These are phyloP conservation scores for Drosophila nigricruria DNA, from an alignment of 2,888 invertebrate species.

Conservation along the genomic window DNA sequence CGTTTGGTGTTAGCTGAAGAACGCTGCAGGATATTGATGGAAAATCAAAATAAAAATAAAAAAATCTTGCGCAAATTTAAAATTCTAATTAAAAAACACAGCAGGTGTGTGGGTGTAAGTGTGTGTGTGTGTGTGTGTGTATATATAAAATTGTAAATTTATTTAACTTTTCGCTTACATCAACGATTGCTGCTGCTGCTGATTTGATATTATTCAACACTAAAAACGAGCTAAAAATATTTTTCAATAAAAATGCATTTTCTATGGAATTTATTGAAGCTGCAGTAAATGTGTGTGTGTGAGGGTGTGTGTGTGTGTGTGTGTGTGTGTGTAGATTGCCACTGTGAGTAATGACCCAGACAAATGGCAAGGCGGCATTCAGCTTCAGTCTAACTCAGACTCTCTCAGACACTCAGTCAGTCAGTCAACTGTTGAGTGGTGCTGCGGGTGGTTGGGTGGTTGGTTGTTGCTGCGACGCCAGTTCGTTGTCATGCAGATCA, in stretches of 20 bases:
- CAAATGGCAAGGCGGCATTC: constrained; percentile 70
- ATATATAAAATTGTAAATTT: neutral
- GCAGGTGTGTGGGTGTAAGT: constrained; percentile 1
- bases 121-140: constrained; percentile 7
- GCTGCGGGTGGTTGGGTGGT: neutral
- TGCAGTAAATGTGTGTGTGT: constrained; percentile 30
- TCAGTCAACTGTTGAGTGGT: constrained; percentile 29
- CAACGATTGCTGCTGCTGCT: constrained; percentile 12
- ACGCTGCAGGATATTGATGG: constrained; percentile 40
- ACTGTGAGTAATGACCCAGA: constrained; percentile 74
- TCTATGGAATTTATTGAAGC: constrained; percentile 65
- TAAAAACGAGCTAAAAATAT: constrained; percentile 57
- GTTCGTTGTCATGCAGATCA: constrained; percentile 67
- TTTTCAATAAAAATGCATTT: constrained; percentile 72
- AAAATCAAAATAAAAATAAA: neutral
- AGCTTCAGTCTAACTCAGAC: constrained; percentile 34
- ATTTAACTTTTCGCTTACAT: constrained; percentile 10
- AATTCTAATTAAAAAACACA: constrained; percentile 53
- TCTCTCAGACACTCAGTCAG: constrained; percentile 23
- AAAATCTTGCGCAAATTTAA: constrained; percentile 32
- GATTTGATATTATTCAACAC: constrained; percentile 38
- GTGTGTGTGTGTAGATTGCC: constrained; percentile 44
- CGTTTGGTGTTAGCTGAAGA: constrained; percentile 21
- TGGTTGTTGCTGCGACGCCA: constrained; percentile 1
- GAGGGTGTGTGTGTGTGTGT: neutral